Percentiles rank a stretch among this genome's conserved stretches.
Conservation (phyloP, 2,113 vertebrate genomes). For the Atrichornis clamosus region DNA sequence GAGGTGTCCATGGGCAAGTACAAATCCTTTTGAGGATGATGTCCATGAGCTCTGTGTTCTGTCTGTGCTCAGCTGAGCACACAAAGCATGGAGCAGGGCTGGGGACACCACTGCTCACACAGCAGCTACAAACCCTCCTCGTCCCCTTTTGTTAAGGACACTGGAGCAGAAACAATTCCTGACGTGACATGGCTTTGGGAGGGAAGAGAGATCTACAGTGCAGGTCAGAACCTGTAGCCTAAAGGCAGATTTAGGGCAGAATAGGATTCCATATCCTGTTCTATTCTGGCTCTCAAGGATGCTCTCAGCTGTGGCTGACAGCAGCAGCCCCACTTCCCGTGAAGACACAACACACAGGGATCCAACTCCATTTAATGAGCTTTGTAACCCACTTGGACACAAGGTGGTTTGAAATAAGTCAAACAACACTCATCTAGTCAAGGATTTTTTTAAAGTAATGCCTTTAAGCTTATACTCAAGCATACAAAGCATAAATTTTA, state of each 20-base stretch:
- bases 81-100: accelerated
- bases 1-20: accelerated
- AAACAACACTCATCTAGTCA: conserved; percentile 30
- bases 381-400: conserved; percentile 17
- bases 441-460: conserved; percentile 31
- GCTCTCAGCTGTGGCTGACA: neutral
- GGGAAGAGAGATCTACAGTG: neutral
- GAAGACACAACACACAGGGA: conserved; percentile 31
- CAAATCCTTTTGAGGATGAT: neutral
- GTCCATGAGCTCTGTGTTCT: neutral
- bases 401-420: conserved; percentile 16
- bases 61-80: neutral
- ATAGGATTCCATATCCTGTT: accelerated
- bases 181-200: neutral
- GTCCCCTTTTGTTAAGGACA: neutral
- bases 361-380: conserved; percentile 55
- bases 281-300: neutral
- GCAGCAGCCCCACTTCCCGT: neutral
- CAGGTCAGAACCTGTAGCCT: neutral
- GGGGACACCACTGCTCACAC: neutral
- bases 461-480: conserved; percentile 52
- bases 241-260: neutral
- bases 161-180: neutral
- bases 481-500: conserved; percentile 47
- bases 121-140: neutral